Percentiles rank a stretch among this genome's conserved stretches.
Conservation (phyloP, 2,888 invertebrate species). For the Drosophila buzzatii region DNA sequence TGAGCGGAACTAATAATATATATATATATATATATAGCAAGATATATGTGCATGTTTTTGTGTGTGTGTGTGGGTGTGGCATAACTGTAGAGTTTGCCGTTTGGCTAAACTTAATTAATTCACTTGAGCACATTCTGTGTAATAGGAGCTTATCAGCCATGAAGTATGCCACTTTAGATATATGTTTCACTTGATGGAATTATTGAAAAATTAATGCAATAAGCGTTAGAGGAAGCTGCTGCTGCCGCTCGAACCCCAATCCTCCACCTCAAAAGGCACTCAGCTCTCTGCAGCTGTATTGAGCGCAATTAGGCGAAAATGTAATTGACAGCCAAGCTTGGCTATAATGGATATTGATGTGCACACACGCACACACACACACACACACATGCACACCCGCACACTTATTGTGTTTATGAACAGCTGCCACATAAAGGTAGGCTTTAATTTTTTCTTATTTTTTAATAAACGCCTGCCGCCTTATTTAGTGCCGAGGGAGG, state of each 20-base stretch:
- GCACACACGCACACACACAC: slow-evolving; percentile 15
- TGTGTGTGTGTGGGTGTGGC: not conserved
- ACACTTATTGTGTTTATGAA: slow-evolving; percentile 37
- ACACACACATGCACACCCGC: not conserved
- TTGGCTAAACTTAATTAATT: slow-evolving; percentile 79
- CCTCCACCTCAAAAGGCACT: not conserved
- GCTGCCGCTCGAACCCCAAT: not conserved
- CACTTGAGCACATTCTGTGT: slow-evolving; percentile 71
- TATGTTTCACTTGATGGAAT: slow-evolving; percentile 69
- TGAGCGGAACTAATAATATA: slow-evolving; percentile 23
- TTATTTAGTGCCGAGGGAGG: slow-evolving; percentile 65
- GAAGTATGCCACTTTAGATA: slow-evolving; percentile 74
- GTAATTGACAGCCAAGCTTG: slow-evolving; percentile 66
- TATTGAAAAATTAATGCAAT: slow-evolving; percentile 82
- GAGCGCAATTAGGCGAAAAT: slow-evolving; percentile 71
- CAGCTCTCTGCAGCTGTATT: slow-evolving; percentile 14
- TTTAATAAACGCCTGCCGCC: slow-evolving; percentile 67
- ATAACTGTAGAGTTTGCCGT: slow-evolving; percentile 20
- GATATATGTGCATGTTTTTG: not conserved
- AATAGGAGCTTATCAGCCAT: slow-evolving; percentile 79
- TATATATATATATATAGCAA: slow-evolving; percentile 8
- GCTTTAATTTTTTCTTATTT: slow-evolving; percentile 65
- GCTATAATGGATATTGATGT: slow-evolving; percentile 71
- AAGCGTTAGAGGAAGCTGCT: slow-evolving; percentile 41
- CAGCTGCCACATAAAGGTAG: slow-evolving; percentile 51